Evolutionary conservation across 2,113 vertebrate genomes (phyloP).

Genomic region (Xenotilapia leptura): DNA sequence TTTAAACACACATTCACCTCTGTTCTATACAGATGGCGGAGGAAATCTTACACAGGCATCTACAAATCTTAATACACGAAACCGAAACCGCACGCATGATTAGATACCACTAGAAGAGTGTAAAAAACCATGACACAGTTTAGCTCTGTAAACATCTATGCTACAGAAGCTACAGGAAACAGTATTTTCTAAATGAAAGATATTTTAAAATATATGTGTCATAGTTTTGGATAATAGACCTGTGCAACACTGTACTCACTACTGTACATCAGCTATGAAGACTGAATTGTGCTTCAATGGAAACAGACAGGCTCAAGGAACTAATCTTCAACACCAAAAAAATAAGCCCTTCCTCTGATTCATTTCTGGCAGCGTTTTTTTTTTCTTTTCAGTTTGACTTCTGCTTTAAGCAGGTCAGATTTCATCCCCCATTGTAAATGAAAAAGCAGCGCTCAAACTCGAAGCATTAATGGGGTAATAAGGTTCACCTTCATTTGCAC

Average conservation of each 20-base stretch:
- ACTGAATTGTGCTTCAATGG: background rate
- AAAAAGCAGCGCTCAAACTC: background rate
- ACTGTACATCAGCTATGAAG: background rate
- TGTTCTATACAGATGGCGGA: background rate
- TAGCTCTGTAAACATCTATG: background rate
- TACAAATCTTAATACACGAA: background rate
- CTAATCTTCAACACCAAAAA: background rate
- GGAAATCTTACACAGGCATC: background rate
- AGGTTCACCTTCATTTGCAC: background rate
- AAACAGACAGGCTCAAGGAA: background rate
- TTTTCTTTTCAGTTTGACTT: background rate
- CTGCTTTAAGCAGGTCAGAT: background rate
- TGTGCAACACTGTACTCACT: background rate
- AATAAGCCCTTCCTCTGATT: background rate
- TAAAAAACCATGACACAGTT: background rate
- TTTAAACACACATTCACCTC: background rate
- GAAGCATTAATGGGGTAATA: background rate
- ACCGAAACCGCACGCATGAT: background rate
- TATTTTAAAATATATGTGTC: background rate
- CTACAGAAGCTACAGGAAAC: background rate
- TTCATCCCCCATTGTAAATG: background rate
- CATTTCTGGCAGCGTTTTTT: background rate
- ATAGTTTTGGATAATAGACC: background rate
- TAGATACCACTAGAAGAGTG: background rate
- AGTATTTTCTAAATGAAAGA: background rate